Base-by-base conservation (phyloP, 2,797 vertebrate species). In the Florisuga fusca region DNA sequence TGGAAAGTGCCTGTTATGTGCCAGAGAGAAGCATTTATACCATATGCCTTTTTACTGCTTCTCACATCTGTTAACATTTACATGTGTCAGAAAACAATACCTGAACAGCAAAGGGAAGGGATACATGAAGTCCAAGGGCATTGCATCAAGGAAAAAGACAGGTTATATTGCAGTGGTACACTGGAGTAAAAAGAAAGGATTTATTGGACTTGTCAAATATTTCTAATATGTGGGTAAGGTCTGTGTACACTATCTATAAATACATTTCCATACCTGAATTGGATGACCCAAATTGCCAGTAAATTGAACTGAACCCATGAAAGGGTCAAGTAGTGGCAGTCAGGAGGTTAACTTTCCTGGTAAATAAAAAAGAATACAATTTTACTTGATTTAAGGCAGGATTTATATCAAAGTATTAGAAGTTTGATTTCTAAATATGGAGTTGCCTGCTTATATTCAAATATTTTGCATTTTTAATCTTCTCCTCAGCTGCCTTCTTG, bases 61-160 rank as follows among this genome's bases (percentile, higher is more conserved):
- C 75, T 93, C 90, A 94, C 95, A 96, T 96, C 96, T 96, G 96
- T 84, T 96, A 96, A 77, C 95, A 55, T 94, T 96, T 96, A 94
- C 80, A 80, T 77, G 59, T 94, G 94, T 95, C 93, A 96, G 83
- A 95, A 93, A 94, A 96, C 95, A 96, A 94, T 95, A 97, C 94
- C 93, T 95, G 89, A 94, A 90, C 77, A 80, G 87, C 94, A 80
- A 83, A 94, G 77, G 63, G 63, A 93, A 84, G 71, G 89, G 87
- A 91, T 91, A 82, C 63, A 15, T 41, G 74, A 77, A 94, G 93
- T 95, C 96, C 90, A 94, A 84, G 95, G 80, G 77, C 90, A 73
- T 71, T 89, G 53, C 82, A 77, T 89, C n/a, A 87, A 87, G 80
- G 76, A 87, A 89, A 96, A 84, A 68, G 45, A 43, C 67, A 73